Evolutionary conservation across 2,113 vertebrate genomes (phyloP).

Genomic region (Tenebrosternarchus preto): DNA sequence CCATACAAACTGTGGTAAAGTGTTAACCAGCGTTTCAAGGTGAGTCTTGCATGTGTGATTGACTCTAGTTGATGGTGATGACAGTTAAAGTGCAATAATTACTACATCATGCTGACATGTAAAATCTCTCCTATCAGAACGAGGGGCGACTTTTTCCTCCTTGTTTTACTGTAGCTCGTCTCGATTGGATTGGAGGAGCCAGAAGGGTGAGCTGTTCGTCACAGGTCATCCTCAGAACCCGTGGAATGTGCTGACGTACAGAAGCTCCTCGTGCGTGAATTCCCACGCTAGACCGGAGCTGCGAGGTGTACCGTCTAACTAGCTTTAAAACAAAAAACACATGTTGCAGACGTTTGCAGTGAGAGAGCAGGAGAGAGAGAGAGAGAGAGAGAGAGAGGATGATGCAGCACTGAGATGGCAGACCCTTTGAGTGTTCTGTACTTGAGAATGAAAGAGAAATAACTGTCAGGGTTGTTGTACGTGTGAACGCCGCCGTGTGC

Average conservation of each 20-base stretch:
- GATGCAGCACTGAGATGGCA: constrained; percentile 30
- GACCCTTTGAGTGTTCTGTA: constrained; percentile 16
- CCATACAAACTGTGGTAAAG: background rate
- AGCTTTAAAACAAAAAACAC: background rate
- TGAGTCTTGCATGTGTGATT: constrained; percentile 21
- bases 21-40: constrained; percentile 43
- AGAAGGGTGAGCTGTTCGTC: constrained; percentile 11
- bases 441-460: constrained; percentile 18
- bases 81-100: constrained; percentile 51
- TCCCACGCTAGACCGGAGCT: background rate
- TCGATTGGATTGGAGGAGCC: background rate
- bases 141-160: background rate
- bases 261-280: background rate
- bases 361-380: constrained; percentile 12
- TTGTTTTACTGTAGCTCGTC: constrained; percentile 37
- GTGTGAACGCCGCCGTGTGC: constrained; percentile 42
- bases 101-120: constrained; percentile 40
- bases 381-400: constrained; percentile 12
- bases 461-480: constrained; percentile 39
- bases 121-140: constrained; percentile 36
- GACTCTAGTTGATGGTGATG: constrained; percentile 32
- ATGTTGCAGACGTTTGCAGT: background rate
- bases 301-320: background rate
- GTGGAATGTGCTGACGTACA: too few species aligned
- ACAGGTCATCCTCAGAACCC: background rate